Conservation (phyloP, 2,888 invertebrate species). For the Trichogramma evanescens region DNA sequence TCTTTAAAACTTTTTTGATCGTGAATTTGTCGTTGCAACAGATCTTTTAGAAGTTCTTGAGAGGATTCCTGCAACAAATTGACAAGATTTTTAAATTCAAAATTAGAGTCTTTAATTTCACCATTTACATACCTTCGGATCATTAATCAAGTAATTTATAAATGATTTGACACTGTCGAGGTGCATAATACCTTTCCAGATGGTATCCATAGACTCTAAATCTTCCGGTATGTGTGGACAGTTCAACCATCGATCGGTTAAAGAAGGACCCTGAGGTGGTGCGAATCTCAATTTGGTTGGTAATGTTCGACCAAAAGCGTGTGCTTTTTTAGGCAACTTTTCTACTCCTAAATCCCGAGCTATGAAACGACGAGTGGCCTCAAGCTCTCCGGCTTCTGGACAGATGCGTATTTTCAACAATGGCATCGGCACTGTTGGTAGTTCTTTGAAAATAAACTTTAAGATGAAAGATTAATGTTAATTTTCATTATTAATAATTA, state of each 20-base stretch:
- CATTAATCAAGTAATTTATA: constrained; percentile 30
- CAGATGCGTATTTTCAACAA: constrained; percentile 51
- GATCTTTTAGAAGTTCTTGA: not conserved
- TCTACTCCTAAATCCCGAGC: constrained; percentile 51
- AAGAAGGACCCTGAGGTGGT: constrained; percentile 51
- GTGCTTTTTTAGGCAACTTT: constrained; percentile 46
- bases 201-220: constrained; percentile 55
- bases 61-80: too few relatives aligned
- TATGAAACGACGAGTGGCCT: constrained; percentile 50
- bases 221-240: constrained; percentile 54
- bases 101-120: too few relatives aligned
- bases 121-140: constrained; percentile 20
- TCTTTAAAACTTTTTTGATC: not conserved
- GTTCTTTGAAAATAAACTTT: constrained; percentile 52
- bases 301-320: constrained; percentile 52
- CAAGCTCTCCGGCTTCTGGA: constrained; percentile 50
- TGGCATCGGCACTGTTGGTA: constrained; percentile 54
- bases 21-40: not conserved
- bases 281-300: constrained; percentile 51
- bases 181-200: constrained; percentile 59
- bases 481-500: too few relatives aligned
- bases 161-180: constrained; percentile 43
- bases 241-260: constrained; percentile 52
- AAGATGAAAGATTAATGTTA: not conserved
- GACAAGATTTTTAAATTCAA: too few relatives aligned